These are phyloP conservation scores for Chromis chromis DNA, from an alignment of 2,797 vertebrate species.

Conservation along the genomic window DNA sequence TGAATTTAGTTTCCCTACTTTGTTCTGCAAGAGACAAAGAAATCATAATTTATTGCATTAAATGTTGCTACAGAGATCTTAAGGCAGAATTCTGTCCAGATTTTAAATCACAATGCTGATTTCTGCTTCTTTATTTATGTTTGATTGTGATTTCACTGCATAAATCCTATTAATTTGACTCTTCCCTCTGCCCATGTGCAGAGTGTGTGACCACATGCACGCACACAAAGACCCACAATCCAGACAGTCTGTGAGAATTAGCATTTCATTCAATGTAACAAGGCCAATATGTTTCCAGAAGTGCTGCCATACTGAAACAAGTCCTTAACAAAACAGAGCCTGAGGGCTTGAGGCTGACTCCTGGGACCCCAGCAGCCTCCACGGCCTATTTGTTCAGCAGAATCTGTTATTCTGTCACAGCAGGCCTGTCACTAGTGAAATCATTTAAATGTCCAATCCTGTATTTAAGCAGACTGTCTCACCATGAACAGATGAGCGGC, in stretches of 20 bases:
- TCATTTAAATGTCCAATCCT: slow-evolving; percentile 87
- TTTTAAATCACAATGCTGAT: slow-evolving; percentile 7
- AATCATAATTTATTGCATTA: slow-evolving; percentile 27
- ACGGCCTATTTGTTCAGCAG: slow-evolving; percentile 86
- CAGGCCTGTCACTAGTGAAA: slow-evolving; percentile 85
- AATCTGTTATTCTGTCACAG: slow-evolving; percentile 87
- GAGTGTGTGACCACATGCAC: slow-evolving; percentile 60
- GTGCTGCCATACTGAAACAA: slow-evolving; percentile 87
- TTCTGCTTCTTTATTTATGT: slow-evolving; percentile 8
- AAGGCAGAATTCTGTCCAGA: background rate
- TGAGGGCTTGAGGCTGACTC: slow-evolving; percentile 79
- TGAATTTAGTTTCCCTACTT: slow-evolving; percentile 28
- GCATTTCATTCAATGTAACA: slow-evolving; percentile 87
- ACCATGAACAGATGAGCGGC: slow-evolving; percentile 82
- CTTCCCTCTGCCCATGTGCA: slow-evolving; percentile 53
- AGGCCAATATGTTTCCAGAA: slow-evolving; percentile 88
- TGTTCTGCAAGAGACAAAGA: slow-evolving; percentile 20
- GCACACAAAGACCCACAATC: slow-evolving; percentile 70
- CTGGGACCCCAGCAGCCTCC: slow-evolving; percentile 82
- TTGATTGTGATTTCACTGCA: slow-evolving; percentile 11
- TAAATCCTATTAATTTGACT: slow-evolving; percentile 39
- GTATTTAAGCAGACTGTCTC: slow-evolving; percentile 87
- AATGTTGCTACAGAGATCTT: background rate
- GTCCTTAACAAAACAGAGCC: slow-evolving; percentile 86
- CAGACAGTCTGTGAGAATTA: slow-evolving; percentile 81